phyloP scores from a whole-genome alignment of 2,888 invertebrate species.

The Danaus chrysippus region DNA sequence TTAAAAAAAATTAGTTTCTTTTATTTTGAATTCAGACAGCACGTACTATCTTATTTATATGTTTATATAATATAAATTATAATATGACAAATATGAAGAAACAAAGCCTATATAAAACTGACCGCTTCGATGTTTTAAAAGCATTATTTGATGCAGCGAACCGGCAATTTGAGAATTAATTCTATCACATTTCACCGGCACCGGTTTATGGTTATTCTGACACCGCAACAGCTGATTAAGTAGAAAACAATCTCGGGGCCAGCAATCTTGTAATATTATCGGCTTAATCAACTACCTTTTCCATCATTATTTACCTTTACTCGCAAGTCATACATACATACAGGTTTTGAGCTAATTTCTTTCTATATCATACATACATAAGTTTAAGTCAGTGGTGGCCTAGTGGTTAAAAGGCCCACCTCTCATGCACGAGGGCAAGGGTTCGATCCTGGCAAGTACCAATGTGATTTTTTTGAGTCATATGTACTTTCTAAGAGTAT shows the following conservation, averaged over 20 bases:
- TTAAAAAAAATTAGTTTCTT: too few species aligned
- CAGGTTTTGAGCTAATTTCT: too few species aligned
- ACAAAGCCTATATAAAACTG: neutral
- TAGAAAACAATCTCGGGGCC: slow-evolving; percentile 51
- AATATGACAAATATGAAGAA: neutral
- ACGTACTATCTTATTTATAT: too few species aligned
- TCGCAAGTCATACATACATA: slow-evolving; percentile 11
- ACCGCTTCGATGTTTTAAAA: slow-evolving; percentile 38
- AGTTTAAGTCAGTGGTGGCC: too few species aligned
- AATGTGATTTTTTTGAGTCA: too few species aligned
- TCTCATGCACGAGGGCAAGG: too few species aligned
- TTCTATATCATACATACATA: too few species aligned
- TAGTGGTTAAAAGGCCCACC: too few species aligned
- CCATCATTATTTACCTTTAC: slow-evolving; percentile 29
- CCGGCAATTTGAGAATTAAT: slow-evolving; percentile 71
- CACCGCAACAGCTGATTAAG: slow-evolving; percentile 64
- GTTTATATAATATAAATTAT: too few species aligned
- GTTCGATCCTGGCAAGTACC: too few species aligned
- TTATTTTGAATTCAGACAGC: too few species aligned
- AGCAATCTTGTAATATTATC: slow-evolving; percentile 55
- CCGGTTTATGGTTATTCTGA: slow-evolving; percentile 48
- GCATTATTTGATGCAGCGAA: slow-evolving; percentile 49
- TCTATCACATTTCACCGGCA: slow-evolving; percentile 63
- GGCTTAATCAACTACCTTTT: slow-evolving; percentile 50
- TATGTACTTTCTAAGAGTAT: too few species aligned